Evolutionary conservation across 2,113 vertebrate species (phyloP), one percentile per base, ranked within the genome.

Genomic region (Neolamprologus sp.): DNA sequence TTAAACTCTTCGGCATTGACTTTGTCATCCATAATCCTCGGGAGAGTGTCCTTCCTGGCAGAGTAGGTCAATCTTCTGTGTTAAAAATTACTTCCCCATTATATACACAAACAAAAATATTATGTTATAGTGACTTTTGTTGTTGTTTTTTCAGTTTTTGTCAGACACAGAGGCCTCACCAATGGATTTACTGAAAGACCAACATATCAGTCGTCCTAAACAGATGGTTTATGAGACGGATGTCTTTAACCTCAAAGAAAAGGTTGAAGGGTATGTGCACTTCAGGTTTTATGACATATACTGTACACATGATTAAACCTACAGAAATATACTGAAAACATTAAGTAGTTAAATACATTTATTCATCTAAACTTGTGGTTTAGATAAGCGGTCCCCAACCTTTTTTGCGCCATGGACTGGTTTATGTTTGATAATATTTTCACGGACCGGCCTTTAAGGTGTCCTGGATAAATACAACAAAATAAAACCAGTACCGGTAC

Each of bases 21-120:
- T 94, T 98, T 90, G 95, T 97, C 13, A 97, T 98, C 91, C 98
- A 98, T 87, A 98, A 97, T 90, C 97, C 98, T 55, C 95, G 98
- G 28, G 97, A 97, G 42, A 99, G 98, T 87, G 93, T 97, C 7
- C 92, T 98, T 55, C 97, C 97, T 91, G 95, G 91, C 51, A 97
- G 83, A 78, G 98, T 99, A 96, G 91, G 93, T 86, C 37, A 1
- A 57, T 33, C 28, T 80, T 60, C 1, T 49, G 54, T 53, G 21
- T 13, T 33, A 4, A 53, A 35, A 63, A 42, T 9, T 21, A 21
- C 33, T 68, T 68, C 33, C 60, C 33, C 10, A 35, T 65, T 65
- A 14, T 47, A 63, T 6, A 5, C 13, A 1, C 10, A 33, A 45
- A n/a, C 45, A 3, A n/a, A 4, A 33, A 51, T 1, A 40, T 13